Evolutionary conservation across 2,113 vertebrate genomes (phyloP).

Genomic region (Mellivora capensis): DNA sequence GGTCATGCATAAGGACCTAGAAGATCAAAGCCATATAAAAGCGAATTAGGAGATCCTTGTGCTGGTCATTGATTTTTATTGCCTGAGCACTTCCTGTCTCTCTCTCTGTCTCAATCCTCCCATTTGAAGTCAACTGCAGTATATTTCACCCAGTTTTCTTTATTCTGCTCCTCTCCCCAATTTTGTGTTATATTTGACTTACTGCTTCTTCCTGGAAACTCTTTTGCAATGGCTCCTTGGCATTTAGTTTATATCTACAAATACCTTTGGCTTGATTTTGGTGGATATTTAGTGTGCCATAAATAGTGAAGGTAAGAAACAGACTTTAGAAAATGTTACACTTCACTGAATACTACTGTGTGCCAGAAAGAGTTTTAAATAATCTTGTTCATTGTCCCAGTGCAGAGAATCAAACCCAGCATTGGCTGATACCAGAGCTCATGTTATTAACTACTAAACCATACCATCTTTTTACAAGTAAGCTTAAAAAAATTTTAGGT

Average conservation of each 20-base stretch:
- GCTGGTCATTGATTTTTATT: not conserved
- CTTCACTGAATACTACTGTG: not conserved
- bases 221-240: not conserved
- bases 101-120: not conserved
- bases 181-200: not conserved
- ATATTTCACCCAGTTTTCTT: not conserved
- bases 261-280: not conserved
- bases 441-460: not conserved
- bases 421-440: not conserved
- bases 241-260: not conserved
- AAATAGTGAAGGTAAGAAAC: not conserved
- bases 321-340: not conserved
- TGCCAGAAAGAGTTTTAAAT: not conserved
- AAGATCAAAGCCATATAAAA: conserved; percentile 26
- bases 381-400: not conserved
- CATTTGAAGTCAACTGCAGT: not conserved
- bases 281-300: not conserved
- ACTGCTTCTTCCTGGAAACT: not conserved
- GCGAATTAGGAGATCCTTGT: not conserved
- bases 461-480: not conserved
- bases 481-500: not conserved
- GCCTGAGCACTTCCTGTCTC: not conserved
- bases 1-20: not conserved
- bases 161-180: not conserved
- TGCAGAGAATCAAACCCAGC: not conserved